Conservation (phyloP, 2,888 invertebrate species). For the Cantharis rufa region DNA sequence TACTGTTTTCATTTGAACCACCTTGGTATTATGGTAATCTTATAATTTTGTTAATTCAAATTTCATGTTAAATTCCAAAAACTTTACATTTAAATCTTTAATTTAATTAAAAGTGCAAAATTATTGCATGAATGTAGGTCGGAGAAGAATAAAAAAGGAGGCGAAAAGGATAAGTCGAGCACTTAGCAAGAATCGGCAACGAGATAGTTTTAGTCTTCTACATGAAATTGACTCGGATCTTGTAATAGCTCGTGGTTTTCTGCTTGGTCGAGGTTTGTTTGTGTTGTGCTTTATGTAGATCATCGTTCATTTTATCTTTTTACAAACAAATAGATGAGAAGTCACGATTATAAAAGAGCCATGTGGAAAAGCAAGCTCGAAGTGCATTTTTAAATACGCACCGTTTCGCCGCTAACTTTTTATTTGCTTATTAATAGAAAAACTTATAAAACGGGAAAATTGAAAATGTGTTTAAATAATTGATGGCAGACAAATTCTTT, state of each 20-base stretch:
- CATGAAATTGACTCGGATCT: conserved; percentile 68
- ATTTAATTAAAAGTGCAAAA: not conserved
- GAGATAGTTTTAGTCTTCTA: conserved; percentile 55
- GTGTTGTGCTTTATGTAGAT: conserved; percentile 23
- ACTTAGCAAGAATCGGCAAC: conserved; percentile 49
- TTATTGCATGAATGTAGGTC: conserved; percentile 33
- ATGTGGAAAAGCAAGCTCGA: not conserved
- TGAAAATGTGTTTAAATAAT: not conserved
- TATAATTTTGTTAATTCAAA: not conserved
- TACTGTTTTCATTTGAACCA: not conserved
- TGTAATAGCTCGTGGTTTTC: conserved; percentile 65
- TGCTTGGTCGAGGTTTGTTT: conserved; percentile 58
- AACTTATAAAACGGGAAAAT: not conserved
- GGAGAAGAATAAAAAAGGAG: conserved; percentile 45
- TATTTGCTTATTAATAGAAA: not conserved
- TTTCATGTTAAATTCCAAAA: not conserved
- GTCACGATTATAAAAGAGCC: conserved; percentile 3
- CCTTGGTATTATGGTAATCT: not conserved
- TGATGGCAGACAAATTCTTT: not conserved
- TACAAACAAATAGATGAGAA: conserved; percentile 9
- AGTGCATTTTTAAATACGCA: not conserved
- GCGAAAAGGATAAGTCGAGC: conserved; percentile 49
- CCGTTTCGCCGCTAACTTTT: not conserved
- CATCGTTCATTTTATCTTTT: conserved; percentile 19
- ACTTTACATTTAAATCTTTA: not conserved